Base-by-base conservation (phyloP, 2,888 invertebrate genomes). In the Sphaerophoria taeniata region DNA sequence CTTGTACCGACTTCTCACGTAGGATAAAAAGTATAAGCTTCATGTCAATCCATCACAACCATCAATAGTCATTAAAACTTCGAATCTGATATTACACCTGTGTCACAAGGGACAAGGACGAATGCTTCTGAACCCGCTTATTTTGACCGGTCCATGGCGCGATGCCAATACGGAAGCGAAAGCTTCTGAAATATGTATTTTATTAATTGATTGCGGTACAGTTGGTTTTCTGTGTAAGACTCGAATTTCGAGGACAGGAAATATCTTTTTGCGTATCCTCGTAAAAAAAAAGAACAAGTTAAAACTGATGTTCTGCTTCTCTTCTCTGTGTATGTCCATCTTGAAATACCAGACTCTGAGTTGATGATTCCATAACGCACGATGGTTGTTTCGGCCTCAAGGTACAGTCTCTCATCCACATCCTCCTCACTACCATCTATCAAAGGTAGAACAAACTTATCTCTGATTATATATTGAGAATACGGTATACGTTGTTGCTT, bases 21-120 rank as follows among this genome's bases (percentile, higher is more conserved):
- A 7, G 65, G 34, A 49, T 67, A 49, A 45, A 7, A 63, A 24
- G 24, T 63, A 55, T 43, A 53, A 63, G 53, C 34, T n/a, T 24
- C 33, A 45, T 12, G 55, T 45, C 63, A 63, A 73, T 73, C 53
- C 73, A 51, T 73, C 63, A 55, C 43, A 63, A 24, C 45, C 45
- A 73, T 73, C 73, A 16, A 33, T 45, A 16, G 55, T 61, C 47
- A 73, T 73, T 73, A 63, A 73, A 39, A 53, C 61, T 53, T 65
- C 45, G 12, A 2, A 34, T 43, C 33, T 24, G 45, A 36, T 63
- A 43, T 33, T 53, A 7, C 33, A 12, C 45, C 24, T 24, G 24
- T 24, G 14, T n/a, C 36, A 51, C 34, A 65, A 73, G 43, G 63
- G 47, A 31, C 9, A 6, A 53, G 24, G 24, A 24, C 24, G 24